These are phyloP conservation scores for Pollenia angustigena DNA, from an alignment of 2,888 invertebrate genomes.

Conservation along the genomic window DNA sequence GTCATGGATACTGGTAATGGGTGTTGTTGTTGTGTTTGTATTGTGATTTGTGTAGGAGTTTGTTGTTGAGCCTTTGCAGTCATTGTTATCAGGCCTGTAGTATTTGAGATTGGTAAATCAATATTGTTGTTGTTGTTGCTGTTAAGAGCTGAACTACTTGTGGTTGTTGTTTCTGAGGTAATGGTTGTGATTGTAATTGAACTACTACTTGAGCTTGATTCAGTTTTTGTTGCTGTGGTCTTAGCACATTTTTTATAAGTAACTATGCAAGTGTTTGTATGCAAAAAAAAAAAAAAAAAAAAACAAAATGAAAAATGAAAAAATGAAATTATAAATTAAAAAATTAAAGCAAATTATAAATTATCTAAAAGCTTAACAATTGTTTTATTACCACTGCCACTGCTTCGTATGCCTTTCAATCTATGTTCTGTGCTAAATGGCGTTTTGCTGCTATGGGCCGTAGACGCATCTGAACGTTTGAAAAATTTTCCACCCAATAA, in stretches of 20 bases:
- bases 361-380: conserved; percentile 65
- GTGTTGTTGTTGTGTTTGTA: conserved; percentile 70
- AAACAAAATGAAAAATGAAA: conserved; percentile 56
- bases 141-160: conserved; percentile 56
- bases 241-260: conserved; percentile 90
- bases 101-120: conserved; percentile 65
- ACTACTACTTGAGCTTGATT: conserved; percentile 36
- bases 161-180: conserved; percentile 59
- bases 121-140: conserved; percentile 72
- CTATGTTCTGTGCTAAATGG: conserved; percentile 81
- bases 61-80: conserved; percentile 62
- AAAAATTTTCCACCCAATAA: conserved; percentile 80
- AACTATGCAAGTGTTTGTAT: conserved; percentile 85
- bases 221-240: conserved; percentile 69
- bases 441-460: conserved; percentile 47
- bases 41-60: conserved; percentile 58
- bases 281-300: conserved; percentile 46
- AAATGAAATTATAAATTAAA: conserved; percentile 61
- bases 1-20: conserved; percentile 75
- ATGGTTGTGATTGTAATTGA: conserved; percentile 50
- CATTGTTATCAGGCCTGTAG: conserved; percentile 62
- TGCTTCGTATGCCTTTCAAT: conserved; percentile 83
- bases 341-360: conserved; percentile 72
- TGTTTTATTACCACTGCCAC: conserved; percentile 82
- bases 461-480: conserved; percentile 76